These are phyloP conservation scores for Apis mellifera DNA, from an alignment of 1,140 invertebrate species.

Conservation along the genomic window Amel_HAv3.1 CM009932.2:2354501-2355000, in stretches of 20 bases:
- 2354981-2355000: too few relatives aligned
- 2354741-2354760: conserved; percentile 6
- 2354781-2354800: background rate
- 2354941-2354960: too few relatives aligned
- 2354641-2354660: too few relatives aligned
- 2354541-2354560: conserved; percentile 76
- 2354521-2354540: conserved; percentile 75
- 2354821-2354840: background rate
- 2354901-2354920: too few relatives aligned
- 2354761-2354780: background rate
- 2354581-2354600: conserved; percentile 24
- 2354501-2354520: conserved; percentile 73
- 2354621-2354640: background rate
- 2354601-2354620: background rate
- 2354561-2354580: conserved; percentile 58
- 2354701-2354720: background rate
- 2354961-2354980: too few relatives aligned
- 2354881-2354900: too few relatives aligned
- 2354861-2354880: too few relatives aligned
- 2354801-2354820: background rate
- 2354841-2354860: too few relatives aligned
- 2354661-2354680: too few relatives aligned
- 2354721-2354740: background rate
- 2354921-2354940: too few relatives aligned
- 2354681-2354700: background rate